phyloP scores from a whole-genome alignment of 1,140 invertebrate genomes.

The Bombus confusus region DNA sequence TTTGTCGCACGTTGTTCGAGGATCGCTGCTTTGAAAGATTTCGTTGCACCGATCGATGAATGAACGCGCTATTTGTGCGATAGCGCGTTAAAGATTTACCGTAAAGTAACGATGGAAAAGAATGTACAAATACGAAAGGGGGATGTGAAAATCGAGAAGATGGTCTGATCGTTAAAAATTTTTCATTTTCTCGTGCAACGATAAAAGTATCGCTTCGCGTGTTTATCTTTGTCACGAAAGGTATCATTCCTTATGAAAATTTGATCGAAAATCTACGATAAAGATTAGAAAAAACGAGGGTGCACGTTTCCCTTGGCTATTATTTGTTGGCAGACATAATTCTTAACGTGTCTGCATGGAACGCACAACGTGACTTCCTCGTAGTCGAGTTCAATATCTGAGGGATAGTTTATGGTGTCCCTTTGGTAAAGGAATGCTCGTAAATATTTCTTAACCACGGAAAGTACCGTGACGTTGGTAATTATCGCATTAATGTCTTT shows the following conservation, averaged over 20 bases:
- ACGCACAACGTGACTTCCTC: constrained; percentile 33
- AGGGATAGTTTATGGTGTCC: constrained; percentile 26
- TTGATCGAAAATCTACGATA: not conserved
- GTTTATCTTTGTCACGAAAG: not conserved
- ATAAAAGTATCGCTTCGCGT: not conserved
- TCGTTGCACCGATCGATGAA: not conserved
- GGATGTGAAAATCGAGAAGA: not conserved
- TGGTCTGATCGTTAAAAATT: no score
- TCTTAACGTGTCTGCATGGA: constrained; percentile 27
- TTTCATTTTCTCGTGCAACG: not conserved
- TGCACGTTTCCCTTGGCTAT: constrained; percentile 8
- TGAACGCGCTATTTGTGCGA: not conserved
- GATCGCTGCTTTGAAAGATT: no score
- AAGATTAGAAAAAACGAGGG: not conserved
- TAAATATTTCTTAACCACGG: not conserved
- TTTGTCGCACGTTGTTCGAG: no score
- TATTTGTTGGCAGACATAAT: constrained; percentile 33
- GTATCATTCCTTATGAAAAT: not conserved
- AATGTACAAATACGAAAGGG: no score
- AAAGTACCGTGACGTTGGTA: not conserved
- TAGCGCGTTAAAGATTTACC: not conserved
- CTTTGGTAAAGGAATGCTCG: not conserved
- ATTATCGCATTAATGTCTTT: not conserved
- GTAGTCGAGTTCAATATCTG: constrained; percentile 27
- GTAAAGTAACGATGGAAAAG: not conserved